phyloP scores from a whole-genome alignment of 2,888 invertebrate species.

The Scaptomyza tumidula region DNA sequence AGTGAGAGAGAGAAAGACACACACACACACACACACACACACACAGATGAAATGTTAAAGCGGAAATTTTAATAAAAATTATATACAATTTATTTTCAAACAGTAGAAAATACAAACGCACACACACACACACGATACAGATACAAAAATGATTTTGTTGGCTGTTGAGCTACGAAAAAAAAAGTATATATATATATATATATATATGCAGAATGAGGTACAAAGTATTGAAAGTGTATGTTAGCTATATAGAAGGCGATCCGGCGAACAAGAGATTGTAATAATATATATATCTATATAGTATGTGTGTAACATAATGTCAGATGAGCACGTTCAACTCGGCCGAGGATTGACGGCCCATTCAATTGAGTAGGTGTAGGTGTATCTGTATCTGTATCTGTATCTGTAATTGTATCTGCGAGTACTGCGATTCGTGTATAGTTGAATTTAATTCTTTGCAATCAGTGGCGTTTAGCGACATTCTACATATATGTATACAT shows the following conservation, averaged over 20 bases:
- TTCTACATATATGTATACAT: slow-evolving; percentile 34
- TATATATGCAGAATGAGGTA: slow-evolving; percentile 35
- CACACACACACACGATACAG: neutral
- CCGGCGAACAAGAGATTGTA: slow-evolving; percentile 23
- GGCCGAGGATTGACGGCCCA: slow-evolving; percentile 63
- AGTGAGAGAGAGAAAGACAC: slow-evolving; percentile 12
- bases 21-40: slow-evolving; percentile 20
- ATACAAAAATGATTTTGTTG: neutral
- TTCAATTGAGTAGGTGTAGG: slow-evolving; percentile 61
- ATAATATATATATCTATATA: slow-evolving; percentile 27
- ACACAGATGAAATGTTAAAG: slow-evolving; percentile 54
- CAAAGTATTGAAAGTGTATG: slow-evolving; percentile 50
- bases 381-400: slow-evolving; percentile 20
- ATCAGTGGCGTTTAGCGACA: slow-evolving; percentile 60
- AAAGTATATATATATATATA: slow-evolving; percentile 21
- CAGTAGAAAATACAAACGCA: slow-evolving; percentile 50
- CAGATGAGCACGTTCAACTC: slow-evolving; percentile 76
- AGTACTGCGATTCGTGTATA: slow-evolving; percentile 38
- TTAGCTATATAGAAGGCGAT: slow-evolving; percentile 44
- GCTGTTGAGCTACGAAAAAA: neutral
- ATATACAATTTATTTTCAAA: slow-evolving; percentile 78
- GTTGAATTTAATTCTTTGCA: slow-evolving; percentile 75
- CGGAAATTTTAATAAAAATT: slow-evolving; percentile 79
- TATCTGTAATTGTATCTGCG: slow-evolving; percentile 15
- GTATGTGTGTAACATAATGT: slow-evolving; percentile 46